Evolutionary conservation across 2,113 vertebrate genomes (phyloP).

Genomic region (Eudyptes chrysolophus): DNA sequence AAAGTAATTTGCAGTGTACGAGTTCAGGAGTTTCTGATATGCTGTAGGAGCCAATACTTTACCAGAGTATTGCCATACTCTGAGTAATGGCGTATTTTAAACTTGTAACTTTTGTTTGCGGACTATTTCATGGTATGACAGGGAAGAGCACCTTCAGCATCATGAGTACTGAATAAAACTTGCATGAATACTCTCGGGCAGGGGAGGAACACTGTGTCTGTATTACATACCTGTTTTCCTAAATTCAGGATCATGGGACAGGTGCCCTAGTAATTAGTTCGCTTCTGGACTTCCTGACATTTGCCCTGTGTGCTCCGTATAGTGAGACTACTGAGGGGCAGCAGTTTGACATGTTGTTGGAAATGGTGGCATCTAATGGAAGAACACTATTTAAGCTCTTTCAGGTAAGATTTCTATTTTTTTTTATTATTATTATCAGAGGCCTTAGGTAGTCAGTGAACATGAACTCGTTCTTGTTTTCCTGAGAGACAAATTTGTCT

Average conservation of each 20-base stretch:
- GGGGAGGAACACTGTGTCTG: neutral
- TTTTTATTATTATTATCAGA: neutral
- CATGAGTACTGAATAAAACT: neutral
- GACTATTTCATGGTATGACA: neutral
- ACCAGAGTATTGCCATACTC: neutral
- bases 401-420: constrained; percentile 78
- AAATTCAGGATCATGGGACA: constrained; percentile 91
- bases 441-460: neutral
- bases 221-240: constrained; percentile 7
- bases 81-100: neutral
- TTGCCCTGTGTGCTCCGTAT: constrained; percentile 98
- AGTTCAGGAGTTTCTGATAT: neutral
- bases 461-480: neutral
- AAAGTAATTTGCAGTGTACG: neutral
- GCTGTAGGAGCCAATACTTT: neutral
- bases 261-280: constrained; percentile 98
- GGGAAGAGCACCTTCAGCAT: neutral
- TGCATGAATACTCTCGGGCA: fast-evolving
- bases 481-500: neutral
- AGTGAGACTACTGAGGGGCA: constrained; percentile 98
- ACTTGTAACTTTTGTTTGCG: neutral
- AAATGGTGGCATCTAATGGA: constrained; percentile 96
- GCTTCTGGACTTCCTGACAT: constrained; percentile 97
- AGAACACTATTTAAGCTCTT: constrained; percentile 97
- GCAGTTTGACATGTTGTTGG: constrained; percentile 98